phyloP scores from a whole-genome alignment of 2,113 vertebrate species.

The Vulpes vulpes region DNA sequence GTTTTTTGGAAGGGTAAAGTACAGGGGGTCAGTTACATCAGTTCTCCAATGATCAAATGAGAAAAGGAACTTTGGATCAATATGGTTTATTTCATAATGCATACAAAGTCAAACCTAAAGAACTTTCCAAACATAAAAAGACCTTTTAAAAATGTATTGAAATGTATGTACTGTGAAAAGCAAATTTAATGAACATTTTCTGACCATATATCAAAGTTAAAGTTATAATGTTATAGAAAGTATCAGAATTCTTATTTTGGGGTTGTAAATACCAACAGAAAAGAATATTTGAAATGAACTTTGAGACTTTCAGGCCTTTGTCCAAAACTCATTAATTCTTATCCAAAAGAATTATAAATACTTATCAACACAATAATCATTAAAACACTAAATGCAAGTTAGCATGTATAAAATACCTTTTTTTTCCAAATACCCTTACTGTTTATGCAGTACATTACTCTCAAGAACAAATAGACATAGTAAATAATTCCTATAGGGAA shows the following conservation, averaged over 20 bases:
- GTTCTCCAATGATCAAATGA: background rate
- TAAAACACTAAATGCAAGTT: slow-evolving; percentile 49
- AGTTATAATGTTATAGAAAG: background rate
- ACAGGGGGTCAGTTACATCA: background rate
- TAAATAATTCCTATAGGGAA: slow-evolving; percentile 44
- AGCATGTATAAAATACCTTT: background rate
- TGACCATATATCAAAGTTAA: slow-evolving; percentile 28
- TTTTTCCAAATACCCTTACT: background rate
- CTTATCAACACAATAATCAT: slow-evolving; percentile 24
- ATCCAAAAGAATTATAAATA: slow-evolving; percentile 27
- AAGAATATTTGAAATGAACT: slow-evolving; percentile 12
- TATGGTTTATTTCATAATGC: slow-evolving; percentile 1
- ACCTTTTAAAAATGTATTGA: background rate
- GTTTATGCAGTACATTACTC: slow-evolving; percentile 33
- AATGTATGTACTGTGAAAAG: background rate
- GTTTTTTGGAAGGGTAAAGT: background rate
- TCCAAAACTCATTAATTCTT: slow-evolving; percentile 18
- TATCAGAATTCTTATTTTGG: background rate
- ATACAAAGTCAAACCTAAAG: background rate
- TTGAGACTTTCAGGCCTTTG: background rate
- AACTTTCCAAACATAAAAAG: background rate
- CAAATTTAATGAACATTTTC: background rate
- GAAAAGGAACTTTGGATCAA: background rate
- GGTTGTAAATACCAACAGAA: background rate
- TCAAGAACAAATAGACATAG: background rate